These are phyloP conservation scores for Halictus ligatus DNA, from an alignment of 2,888 invertebrate species.

Conservation along the genomic window DNA sequence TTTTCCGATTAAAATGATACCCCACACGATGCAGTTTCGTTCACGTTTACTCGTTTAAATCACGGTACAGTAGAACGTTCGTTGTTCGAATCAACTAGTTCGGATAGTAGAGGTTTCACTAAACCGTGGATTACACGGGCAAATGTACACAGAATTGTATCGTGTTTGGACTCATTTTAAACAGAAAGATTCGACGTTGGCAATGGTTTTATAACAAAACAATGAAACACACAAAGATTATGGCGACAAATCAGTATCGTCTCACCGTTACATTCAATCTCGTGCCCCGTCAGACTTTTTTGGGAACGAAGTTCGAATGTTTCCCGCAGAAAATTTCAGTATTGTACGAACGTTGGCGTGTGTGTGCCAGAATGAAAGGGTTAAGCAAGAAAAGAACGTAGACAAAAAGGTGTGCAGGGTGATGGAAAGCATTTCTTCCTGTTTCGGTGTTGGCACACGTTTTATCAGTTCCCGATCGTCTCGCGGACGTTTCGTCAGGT, in stretches of 20 bases:
- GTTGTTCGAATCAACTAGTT: too few relatives aligned
- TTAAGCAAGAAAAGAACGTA: too few relatives aligned
- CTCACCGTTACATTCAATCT: too few relatives aligned
- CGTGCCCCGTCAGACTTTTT: neutral
- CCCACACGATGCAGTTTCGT: neutral
- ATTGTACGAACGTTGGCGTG: too few relatives aligned
- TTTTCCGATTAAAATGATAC: neutral
- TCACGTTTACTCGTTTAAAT: too few relatives aligned
- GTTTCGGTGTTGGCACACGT: neutral
- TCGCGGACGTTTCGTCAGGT: slow-evolving; percentile 60
- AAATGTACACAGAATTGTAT: neutral
- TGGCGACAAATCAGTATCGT: too few relatives aligned
- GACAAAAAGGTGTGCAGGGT: neutral
- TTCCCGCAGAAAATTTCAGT: neutral
- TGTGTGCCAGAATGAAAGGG: neutral
- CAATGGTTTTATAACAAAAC: too few relatives aligned
- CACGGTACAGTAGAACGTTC: too few relatives aligned
- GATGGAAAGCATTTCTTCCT: neutral
- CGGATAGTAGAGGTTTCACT: neutral
- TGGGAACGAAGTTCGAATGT: neutral
- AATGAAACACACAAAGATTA: too few relatives aligned
- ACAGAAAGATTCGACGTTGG: neutral
- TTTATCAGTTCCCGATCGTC: slow-evolving; percentile 50
- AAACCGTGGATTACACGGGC: neutral
- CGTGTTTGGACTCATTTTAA: neutral